Percentiles rank a stretch among this genome's conserved stretches.
These are phyloP conservation scores for Nothoprocta pentlandii DNA, from an alignment of 2,113 vertebrate species.

Conservation along the genomic window DNA sequence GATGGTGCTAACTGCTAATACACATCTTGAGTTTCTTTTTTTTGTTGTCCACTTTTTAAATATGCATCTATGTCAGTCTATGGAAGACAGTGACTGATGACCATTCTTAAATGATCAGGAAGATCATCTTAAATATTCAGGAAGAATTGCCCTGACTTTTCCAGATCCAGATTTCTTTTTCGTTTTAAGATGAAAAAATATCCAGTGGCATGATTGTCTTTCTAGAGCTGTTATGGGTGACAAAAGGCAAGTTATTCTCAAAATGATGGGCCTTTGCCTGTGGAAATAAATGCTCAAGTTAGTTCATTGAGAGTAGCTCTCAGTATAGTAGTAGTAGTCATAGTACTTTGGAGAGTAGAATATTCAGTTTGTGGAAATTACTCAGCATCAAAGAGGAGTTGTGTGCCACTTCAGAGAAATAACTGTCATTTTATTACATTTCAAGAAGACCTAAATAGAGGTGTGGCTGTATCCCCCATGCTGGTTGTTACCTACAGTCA, in stretches of 20 bases:
- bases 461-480: not conserved
- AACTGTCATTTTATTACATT: not conserved
- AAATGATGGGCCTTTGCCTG: not conserved
- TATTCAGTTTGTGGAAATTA: not conserved
- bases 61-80: fast-evolving
- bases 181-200: not conserved
- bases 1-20: not conserved
- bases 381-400: not conserved
- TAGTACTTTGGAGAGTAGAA: not conserved
- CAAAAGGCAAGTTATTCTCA: not conserved
- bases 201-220: not conserved
- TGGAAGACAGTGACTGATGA: not conserved
- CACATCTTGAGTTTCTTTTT: not conserved
- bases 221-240: not conserved
- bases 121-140: not conserved
- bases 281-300: not conserved
- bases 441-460: not conserved
- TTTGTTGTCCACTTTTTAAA: not conserved
- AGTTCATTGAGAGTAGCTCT: not conserved
- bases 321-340: no score
- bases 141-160: not conserved
- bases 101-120: not conserved
- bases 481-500: not conserved
- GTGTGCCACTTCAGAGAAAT: not conserved
- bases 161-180: not conserved